Base-by-base conservation (phyloP, 2,113 vertebrate species). In the Bujurquina vittata region DNA sequence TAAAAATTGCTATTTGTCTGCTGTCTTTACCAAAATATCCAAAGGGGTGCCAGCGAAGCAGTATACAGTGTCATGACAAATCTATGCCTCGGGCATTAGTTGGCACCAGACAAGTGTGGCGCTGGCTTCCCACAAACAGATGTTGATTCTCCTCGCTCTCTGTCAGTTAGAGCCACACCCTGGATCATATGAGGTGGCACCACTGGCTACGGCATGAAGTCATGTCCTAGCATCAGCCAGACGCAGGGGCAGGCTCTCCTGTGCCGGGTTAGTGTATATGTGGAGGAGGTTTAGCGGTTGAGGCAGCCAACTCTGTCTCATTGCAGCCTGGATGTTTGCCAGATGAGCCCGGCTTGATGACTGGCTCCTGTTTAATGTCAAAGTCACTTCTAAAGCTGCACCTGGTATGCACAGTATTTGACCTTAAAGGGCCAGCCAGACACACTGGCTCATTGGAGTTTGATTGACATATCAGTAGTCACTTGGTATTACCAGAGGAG, bases 301-400 rank as follows among this genome's bases (percentile, higher is more conserved):
- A 85, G 84, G 84, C 73, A 15, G 84, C 54, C 20, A 40, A 55
- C 75, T 80, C 35, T 59, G 87, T 85, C 84, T 89, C 86, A 82
- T 77, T 63, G 65, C 83, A 65, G 84, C 58, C 79, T 89, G 92
- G 92, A 90, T 69, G 81, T 40, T 86, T 91, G 84, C 94, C 92
- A 87, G 91, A 87, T 85, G 86, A 90, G 84, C 67, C 56, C 5
- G 57, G 84, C 86, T 80, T 80, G 90, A 87, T 86, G 90, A 84
- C 87, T 84, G 90, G 84, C 91, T 94, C 88, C 93, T 93, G 92
- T 86, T 90, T 92, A 94, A 93, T 93, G 94, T 94, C 92, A 94
- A 81, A 92, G 92, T 90, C 89, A 91, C 89, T 92, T 92, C 88
- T 90, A 90, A 92, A 94, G 90, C 83, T 79, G 75, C 88, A 84